Conservation (phyloP, 2,797 vertebrate genomes). For the Poecilia wingei region DNA sequence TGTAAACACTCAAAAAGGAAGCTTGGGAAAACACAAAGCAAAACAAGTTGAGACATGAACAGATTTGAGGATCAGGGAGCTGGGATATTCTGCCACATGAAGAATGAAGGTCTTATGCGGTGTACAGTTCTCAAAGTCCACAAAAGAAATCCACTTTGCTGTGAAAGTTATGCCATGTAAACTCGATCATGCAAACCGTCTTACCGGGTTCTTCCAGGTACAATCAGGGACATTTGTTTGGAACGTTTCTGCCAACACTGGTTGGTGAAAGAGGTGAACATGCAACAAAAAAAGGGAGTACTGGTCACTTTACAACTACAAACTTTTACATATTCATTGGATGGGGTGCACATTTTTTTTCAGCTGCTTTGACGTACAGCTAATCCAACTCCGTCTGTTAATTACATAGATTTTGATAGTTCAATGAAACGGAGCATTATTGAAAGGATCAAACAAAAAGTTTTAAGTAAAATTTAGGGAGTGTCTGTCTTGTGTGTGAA, state of each 20-base stretch:
- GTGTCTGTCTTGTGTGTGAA: conserved; percentile 19
- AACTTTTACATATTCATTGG: neutral
- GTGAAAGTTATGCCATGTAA: neutral
- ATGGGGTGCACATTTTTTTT: neutral
- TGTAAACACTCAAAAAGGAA: neutral
- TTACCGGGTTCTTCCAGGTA: neutral
- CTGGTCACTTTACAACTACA: neutral
- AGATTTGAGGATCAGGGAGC: neutral
- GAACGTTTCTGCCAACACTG: neutral
- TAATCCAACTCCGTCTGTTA: neutral
- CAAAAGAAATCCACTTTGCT: neutral
- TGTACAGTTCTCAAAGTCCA: neutral
- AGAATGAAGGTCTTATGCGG: neutral
- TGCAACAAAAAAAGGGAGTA: neutral
- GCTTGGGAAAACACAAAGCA: neutral
- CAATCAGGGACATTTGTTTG: neutral
- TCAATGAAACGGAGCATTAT: neutral
- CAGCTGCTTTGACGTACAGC: too few relatives aligned
- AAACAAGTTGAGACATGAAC: neutral
- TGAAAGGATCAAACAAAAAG: neutral
- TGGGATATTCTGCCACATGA: neutral
- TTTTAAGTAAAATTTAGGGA: conserved; percentile 2
- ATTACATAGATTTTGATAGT: neutral
- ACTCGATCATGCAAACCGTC: neutral
- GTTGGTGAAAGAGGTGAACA: neutral